Percentiles rank a stretch among this genome's conserved stretches.
Evolutionary conservation across 2,888 invertebrate genomes (phyloP).

Genomic region (Vandiemenella viatica): DNA sequence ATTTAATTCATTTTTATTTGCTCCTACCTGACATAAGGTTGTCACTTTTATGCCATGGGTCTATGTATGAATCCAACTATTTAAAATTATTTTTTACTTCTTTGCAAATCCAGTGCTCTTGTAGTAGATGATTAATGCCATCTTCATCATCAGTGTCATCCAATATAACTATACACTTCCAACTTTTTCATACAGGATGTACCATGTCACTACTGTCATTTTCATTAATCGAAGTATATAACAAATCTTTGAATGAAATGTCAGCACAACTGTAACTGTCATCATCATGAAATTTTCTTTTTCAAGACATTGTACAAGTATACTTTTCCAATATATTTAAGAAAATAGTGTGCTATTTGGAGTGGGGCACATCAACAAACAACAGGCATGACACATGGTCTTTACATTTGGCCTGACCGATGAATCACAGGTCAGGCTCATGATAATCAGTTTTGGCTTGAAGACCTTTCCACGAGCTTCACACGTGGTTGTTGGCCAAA

Average conservation of each 20-base stretch:
- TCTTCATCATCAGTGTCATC: neutral
- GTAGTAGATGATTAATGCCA: neutral
- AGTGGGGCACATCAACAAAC: neutral
- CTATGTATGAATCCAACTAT: no score
- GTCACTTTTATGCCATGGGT: no score
- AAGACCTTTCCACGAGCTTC: no score
- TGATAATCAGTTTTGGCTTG: no score
- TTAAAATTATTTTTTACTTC: neutral
- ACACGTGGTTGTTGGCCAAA: no score
- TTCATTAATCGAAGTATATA: neutral
- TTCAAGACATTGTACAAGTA: neutral
- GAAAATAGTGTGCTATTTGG: neutral
- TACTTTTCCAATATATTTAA: neutral
- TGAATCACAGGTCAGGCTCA: neutral
- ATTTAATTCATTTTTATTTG: neutral
- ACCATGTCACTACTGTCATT: neutral
- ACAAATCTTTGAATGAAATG: neutral
- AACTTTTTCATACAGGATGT: neutral
- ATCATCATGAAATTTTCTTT: neutral
- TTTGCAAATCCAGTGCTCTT: neutral
- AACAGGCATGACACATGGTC: neutral
- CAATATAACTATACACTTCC: neutral
- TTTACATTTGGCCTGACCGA: neutral
- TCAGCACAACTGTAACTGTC: neutral
- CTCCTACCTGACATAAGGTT: neutral